These are phyloP conservation scores for Odobenus rosmarus DNA, from an alignment of 2,113 vertebrate species.

Conservation along the genomic window DNA sequence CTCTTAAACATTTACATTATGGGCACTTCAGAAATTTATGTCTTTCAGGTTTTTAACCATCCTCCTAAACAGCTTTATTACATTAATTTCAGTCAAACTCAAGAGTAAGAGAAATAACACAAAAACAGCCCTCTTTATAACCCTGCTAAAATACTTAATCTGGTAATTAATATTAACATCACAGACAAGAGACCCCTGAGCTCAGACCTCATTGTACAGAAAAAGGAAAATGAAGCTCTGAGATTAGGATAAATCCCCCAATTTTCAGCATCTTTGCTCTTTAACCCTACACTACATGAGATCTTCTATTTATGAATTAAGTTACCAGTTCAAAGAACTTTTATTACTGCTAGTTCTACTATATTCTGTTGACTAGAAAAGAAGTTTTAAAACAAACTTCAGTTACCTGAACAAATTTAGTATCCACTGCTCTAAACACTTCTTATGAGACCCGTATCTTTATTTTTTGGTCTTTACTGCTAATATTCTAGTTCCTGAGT, in stretches of 20 bases:
- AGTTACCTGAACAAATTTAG: constrained; percentile 34
- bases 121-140: constrained; percentile 45
- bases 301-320: not conserved
- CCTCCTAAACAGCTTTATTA: not conserved
- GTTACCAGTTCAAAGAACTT: constrained; percentile 31
- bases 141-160: constrained; percentile 21
- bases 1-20: constrained; percentile 6
- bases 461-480: not conserved
- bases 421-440: not conserved
- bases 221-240: constrained; percentile 28
- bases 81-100: constrained; percentile 44
- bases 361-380: constrained; percentile 20
- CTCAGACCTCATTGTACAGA: not conserved
- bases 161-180: constrained; percentile 14
- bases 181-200: not conserved
- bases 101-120: constrained; percentile 29
- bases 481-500: not conserved
- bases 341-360: not conserved
- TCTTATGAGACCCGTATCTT: not conserved
- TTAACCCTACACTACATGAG: not conserved
- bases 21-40: not conserved
- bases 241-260: not conserved
- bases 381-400: constrained; percentile 26
- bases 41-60: constrained; percentile 25
- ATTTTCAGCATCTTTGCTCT: not conserved